Conservation (phyloP, 2,113 vertebrate species). For the Dolichallabes microphthalmus region DNA sequence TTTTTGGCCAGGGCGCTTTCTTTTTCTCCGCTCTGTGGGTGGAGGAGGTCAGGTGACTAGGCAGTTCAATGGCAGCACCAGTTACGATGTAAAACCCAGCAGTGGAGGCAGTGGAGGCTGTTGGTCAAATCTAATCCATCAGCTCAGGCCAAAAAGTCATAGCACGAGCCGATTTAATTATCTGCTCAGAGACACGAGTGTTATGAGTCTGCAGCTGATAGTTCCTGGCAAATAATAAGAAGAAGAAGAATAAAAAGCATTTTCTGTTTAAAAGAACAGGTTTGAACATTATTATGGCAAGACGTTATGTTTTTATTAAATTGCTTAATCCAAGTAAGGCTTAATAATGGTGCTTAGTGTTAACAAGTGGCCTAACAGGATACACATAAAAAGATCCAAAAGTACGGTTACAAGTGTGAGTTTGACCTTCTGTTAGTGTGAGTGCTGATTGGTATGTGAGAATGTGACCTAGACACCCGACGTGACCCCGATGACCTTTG, state of each 20-base stretch:
- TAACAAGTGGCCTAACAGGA: not conserved
- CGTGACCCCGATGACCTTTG: slow-evolving; percentile 44
- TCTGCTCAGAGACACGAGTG: not conserved
- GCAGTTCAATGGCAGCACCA: slow-evolving; percentile 9
- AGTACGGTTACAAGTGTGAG: not conserved
- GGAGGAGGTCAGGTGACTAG: slow-evolving; percentile 2
- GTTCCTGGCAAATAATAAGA: not conserved
- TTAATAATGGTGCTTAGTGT: not conserved
- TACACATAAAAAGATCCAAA: not conserved
- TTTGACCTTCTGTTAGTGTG: slow-evolving; percentile 6
- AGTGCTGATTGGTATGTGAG: slow-evolving; percentile 35
- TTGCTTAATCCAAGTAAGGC: not conserved
- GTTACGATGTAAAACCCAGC: not conserved
- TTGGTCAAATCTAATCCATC: slow-evolving; percentile 15
- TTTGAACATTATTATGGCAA: not conserved
- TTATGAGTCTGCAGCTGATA: not conserved
- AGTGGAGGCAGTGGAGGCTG: not conserved
- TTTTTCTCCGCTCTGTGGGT: slow-evolving; percentile 1
- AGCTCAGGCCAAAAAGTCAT: not conserved
- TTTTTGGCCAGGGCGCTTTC: slow-evolving; percentile 1
- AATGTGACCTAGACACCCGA: slow-evolving; percentile 42
- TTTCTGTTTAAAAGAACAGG: slow-evolving; percentile 3
- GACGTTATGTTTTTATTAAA: not conserved
- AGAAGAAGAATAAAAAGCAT: not conserved
- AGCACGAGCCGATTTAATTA: not conserved